phyloP scores from a whole-genome alignment of 2,888 invertebrate species.

The Platerodrilus igneus region DNA sequence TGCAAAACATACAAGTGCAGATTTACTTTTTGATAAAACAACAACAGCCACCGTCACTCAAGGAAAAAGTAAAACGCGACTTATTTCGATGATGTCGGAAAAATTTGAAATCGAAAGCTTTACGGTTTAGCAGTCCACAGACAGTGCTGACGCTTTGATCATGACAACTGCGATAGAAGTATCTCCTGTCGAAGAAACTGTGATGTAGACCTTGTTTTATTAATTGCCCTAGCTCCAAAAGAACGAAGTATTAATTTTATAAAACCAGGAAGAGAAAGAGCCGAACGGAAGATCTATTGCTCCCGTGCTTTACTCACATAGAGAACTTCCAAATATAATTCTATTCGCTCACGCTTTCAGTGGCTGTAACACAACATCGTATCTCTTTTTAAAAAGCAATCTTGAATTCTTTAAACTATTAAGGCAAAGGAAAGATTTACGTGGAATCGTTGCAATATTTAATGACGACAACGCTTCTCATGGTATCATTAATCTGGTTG shows the following conservation, averaged over 20 bases:
- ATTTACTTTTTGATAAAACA: no score
- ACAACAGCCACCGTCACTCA: no score
- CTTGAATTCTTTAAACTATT: neutral
- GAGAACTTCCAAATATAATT: conserved; percentile 1
- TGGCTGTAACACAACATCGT: conserved; percentile 1
- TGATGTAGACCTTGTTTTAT: conserved; percentile 3
- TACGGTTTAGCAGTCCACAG: no score
- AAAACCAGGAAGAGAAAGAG: conserved; percentile 3
- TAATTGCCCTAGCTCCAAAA: conserved; percentile 1
- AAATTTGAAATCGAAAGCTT: no score
- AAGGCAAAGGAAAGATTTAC: neutral
- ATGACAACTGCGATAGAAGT: no score
- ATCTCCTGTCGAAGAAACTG: no score
- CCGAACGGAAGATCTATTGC: neutral
- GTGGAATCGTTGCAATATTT: neutral
- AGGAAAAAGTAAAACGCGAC: no score
- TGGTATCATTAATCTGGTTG: no score
- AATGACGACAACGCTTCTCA: no score
- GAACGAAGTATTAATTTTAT: neutral
- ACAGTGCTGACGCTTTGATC: no score
- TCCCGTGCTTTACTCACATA: neutral
- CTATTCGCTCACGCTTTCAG: conserved; percentile 1
- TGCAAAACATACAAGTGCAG: no score
- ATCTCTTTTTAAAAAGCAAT: neutral
- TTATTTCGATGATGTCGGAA: no score